Conservation (phyloP, 2,888 invertebrate species). For the Glyphotaelius pellucidus region DNA sequence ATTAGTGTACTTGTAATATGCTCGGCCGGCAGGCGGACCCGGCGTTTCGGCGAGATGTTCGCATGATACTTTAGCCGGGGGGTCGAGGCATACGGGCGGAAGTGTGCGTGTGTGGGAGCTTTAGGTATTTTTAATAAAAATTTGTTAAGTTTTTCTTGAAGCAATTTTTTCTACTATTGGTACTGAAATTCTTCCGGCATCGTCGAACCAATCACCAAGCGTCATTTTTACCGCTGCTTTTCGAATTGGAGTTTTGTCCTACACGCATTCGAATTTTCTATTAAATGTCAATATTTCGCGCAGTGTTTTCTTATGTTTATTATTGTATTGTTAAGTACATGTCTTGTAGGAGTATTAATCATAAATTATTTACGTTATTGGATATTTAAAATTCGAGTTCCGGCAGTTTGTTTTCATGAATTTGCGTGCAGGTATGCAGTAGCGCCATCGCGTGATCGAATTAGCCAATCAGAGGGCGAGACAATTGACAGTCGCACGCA, state of each 20-base stretch:
- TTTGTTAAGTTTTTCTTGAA: neutral
- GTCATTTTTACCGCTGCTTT: conserved; percentile 11
- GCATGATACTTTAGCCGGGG: too few species aligned
- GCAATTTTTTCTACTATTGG: neutral
- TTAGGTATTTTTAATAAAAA: neutral
- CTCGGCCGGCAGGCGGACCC: too few species aligned
- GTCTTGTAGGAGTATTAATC: neutral
- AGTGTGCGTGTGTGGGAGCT: too few species aligned
- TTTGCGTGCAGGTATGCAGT: neutral
- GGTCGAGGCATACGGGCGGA: too few species aligned
- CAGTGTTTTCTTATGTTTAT: neutral
- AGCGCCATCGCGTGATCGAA: conserved; percentile 57
- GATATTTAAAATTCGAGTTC: neutral
- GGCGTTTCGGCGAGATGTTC: too few species aligned
- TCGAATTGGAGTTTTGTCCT: neutral
- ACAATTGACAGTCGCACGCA: conserved; percentile 54
- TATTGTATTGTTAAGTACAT: neutral
- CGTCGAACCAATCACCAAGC: neutral
- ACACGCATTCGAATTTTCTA: neutral
- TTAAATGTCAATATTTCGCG: neutral
- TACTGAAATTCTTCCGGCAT: neutral
- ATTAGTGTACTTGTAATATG: too few species aligned
- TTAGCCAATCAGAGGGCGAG: conserved; percentile 53
- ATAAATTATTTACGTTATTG: neutral
- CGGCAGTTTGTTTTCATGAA: neutral